These are phyloP conservation scores for Bufo gargarizans DNA, from an alignment of 2,113 vertebrate genomes.

Conservation along the genomic window DNA sequence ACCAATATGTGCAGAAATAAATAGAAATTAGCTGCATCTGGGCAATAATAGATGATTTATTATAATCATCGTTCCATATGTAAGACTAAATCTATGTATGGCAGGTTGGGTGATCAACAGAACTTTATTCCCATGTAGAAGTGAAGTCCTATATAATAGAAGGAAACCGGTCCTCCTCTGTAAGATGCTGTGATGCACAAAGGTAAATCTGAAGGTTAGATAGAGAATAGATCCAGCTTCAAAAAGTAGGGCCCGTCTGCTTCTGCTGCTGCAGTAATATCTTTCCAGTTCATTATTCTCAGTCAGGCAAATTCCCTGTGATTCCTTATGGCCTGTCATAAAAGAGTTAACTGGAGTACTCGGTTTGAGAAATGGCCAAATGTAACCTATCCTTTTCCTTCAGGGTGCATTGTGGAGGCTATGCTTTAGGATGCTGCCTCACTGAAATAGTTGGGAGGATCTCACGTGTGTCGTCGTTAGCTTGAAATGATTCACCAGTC, in stretches of 20 bases:
- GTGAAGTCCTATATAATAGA: not conserved
- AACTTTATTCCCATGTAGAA: not conserved
- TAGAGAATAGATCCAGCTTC: not conserved
- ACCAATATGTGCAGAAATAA: not conserved
- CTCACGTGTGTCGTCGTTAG: not conserved
- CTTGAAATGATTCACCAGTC: not conserved
- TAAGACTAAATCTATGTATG: not conserved
- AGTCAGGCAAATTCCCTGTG: not conserved
- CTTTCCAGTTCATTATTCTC: not conserved
- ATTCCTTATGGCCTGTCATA: not conserved
- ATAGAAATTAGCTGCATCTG: not conserved
- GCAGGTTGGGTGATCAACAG: not conserved
- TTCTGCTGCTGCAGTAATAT: constrained; percentile 12
- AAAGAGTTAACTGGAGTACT: not conserved
- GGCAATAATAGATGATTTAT: not conserved
- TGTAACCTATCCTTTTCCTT: not conserved
- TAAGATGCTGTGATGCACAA: not conserved
- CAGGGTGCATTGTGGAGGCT: not conserved
- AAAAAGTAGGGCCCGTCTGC: not conserved
- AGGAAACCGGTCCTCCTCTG: not conserved
- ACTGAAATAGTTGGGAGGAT: not conserved
- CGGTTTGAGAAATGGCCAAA: not conserved
- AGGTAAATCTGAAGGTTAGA: not conserved
- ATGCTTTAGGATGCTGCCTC: not conserved
- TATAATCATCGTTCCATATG: not conserved